phyloP scores from a whole-genome alignment of 2,797 vertebrate species.

The Pygocentrus nattereri region DNA sequence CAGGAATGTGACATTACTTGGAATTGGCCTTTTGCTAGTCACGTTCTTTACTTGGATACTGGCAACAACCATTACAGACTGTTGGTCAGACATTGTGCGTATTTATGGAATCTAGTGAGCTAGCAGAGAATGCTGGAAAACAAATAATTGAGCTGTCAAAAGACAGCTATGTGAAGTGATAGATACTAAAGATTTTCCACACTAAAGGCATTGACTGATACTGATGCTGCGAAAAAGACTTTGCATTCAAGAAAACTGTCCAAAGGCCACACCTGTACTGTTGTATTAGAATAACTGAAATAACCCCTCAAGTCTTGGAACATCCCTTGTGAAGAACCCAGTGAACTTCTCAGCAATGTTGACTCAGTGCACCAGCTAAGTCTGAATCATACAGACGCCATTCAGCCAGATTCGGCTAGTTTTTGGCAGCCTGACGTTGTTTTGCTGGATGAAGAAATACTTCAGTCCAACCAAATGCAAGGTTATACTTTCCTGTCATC shows the following conservation, averaged over 20 bases:
- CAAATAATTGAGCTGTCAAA: neutral
- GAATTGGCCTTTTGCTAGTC: neutral
- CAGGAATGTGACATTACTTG: constrained; percentile 5
- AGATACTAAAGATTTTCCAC: neutral
- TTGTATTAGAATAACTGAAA: constrained; percentile 2
- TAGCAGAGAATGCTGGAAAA: neutral
- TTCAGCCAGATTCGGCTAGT: constrained; percentile 47
- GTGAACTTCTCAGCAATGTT: constrained; percentile 56
- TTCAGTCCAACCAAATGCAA: constrained; percentile 18
- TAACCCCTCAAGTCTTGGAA: constrained; percentile 8
- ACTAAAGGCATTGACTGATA: neutral
- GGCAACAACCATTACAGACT: neutral
- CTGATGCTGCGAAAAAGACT: neutral
- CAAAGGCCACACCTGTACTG: neutral
- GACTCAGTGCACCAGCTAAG: constrained; percentile 39
- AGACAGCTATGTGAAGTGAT: neutral
- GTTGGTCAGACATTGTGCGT: neutral
- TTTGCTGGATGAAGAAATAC: constrained; percentile 26
- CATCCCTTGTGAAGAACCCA: constrained; percentile 34
- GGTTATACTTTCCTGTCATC: constrained; percentile 31
- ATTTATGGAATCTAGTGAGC: constrained; percentile 3
- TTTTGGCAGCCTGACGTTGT: constrained; percentile 37
- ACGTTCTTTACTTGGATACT: constrained; percentile 5
- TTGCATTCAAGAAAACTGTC: constrained; percentile 16
- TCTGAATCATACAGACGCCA: constrained; percentile 48